Base-by-base conservation (phyloP, 2,888 invertebrate genomes). In the Cheilosia grossa region DNA sequence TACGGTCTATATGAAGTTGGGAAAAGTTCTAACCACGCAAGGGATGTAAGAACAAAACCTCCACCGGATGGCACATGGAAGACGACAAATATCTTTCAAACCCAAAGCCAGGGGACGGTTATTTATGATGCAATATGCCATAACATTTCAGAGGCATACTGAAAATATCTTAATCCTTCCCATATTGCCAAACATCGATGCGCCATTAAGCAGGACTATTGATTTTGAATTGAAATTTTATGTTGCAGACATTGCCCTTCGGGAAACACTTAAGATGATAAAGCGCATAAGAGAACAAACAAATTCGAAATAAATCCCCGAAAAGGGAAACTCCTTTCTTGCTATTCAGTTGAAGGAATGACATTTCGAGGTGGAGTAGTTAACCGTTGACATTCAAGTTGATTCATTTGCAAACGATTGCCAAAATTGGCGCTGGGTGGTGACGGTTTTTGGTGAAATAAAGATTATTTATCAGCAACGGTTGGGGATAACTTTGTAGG, bases 61-160 rank as follows among this genome's bases (percentile, higher is more conserved):
- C 13, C 63, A 51, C 15, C 64, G 51, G 10, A 64, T 64, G 51
- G 9, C n/a, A 21, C 2, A 27, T 17, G 49, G n/a, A 19, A 17
- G 47, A 19, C 19, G 61, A 24, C n/a, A 49, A 37, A 66, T 6
- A 30, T 44, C 2, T 33, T 44, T 56, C 6, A 33, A 7, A 70
- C 37, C 58, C 58, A 49, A 30, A 47, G 13, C 13, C 10, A 49
- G 37, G 10, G 17, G 30, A 56, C 30, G 19, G 44, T 56, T 70
- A 58, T 70, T 70, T 70, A 69, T 58, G 44, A 15, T 47, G 69
- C 69, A 69, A 69, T 58, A 58, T 70, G 47, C 70, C 49, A 58
- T 58, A 49, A 70, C 47, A 33, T 49, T 24, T 70, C 70, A 58
- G 37, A 70, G 27, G 58, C 49, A 70, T 58, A 49, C 49, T 70